These are phyloP conservation scores for Bombus consobrinus DNA, from an alignment of 1,140 invertebrate species.

Conservation along the genomic window DNA sequence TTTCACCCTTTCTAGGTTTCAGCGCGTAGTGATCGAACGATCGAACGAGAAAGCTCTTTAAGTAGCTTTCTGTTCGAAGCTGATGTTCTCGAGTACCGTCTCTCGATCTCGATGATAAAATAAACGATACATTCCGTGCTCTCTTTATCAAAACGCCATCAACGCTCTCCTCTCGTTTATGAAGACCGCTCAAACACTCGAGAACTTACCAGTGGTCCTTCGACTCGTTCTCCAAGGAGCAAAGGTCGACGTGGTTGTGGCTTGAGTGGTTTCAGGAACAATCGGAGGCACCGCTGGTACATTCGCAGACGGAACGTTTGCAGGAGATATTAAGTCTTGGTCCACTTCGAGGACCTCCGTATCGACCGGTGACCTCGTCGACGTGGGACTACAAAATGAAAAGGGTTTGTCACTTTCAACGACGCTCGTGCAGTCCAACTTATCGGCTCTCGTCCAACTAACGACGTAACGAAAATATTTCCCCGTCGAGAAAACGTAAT, in stretches of 20 bases:
- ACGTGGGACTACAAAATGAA: constrained; percentile 67
- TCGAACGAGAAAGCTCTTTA: background rate
- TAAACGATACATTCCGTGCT: background rate
- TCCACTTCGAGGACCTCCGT: constrained; percentile 72
- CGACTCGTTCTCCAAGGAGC: constrained; percentile 79
- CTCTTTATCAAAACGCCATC: constrained; percentile 14
- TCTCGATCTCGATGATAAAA: background rate
- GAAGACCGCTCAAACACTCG: constrained; percentile 3
- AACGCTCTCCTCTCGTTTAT: background rate
- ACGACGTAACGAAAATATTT: constrained; percentile 33
- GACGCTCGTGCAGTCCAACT: constrained; percentile 1
- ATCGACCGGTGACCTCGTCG: constrained; percentile 69
- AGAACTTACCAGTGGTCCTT: constrained; percentile 75
- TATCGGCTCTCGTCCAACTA: background rate
- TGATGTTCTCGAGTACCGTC: background rate
- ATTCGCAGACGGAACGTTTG: constrained; percentile 64
- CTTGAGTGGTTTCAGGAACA: constrained; percentile 74
- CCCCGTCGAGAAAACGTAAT: background rate
- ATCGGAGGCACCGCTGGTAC: constrained; percentile 70
- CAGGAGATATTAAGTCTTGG: constrained; percentile 63
- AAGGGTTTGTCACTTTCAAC: constrained; percentile 46
- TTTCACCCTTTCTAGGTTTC: background rate
- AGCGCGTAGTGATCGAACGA: background rate
- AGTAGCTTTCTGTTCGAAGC: background rate
- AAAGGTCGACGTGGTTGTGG: constrained; percentile 75